These are phyloP conservation scores for Pseudomugil tenellus DNA, from an alignment of 2,797 vertebrate species.

Conservation along the genomic window DNA sequence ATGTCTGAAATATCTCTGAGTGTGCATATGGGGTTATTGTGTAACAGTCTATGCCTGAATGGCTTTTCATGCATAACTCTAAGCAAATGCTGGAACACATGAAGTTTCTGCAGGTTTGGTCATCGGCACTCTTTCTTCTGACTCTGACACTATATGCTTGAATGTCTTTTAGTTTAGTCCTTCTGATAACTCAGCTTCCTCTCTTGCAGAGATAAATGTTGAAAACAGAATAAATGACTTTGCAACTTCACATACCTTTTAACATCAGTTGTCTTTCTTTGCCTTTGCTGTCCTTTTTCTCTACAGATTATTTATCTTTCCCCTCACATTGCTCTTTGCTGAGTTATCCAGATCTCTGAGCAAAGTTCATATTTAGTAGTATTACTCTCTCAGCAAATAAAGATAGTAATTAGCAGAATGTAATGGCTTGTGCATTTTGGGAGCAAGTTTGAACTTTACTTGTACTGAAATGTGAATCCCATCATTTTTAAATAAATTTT, in stretches of 20 bases:
- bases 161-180: constrained; percentile 77
- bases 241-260: constrained; percentile 57
- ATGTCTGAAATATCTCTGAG: constrained; percentile 46
- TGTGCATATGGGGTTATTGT: too few species aligned
- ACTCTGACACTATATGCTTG: constrained; percentile 68
- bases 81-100: constrained; percentile 47
- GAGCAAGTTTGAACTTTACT: constrained; percentile 27
- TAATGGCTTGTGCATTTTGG: constrained; percentile 10
- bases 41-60: constrained; percentile 26
- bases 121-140: constrained; percentile 60
- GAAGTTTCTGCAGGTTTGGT: constrained; percentile 43
- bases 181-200: constrained; percentile 67
- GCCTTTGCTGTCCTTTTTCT: constrained; percentile 34
- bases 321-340: constrained; percentile 47
- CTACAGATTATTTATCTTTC: constrained; percentile 60
- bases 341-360: constrained; percentile 55
- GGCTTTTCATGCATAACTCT: constrained; percentile 41
- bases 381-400: constrained; percentile 51
- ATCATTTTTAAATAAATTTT: constrained; percentile 2
- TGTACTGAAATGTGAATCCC: constrained; percentile 6
- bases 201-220: constrained; percentile 68
- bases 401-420: constrained; percentile 22
- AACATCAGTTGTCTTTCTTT: constrained; percentile 34
- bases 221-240: constrained; percentile 73
- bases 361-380: constrained; percentile 53